Conservation (phyloP, 2,888 invertebrate species). For the Agelastica alni region DNA sequence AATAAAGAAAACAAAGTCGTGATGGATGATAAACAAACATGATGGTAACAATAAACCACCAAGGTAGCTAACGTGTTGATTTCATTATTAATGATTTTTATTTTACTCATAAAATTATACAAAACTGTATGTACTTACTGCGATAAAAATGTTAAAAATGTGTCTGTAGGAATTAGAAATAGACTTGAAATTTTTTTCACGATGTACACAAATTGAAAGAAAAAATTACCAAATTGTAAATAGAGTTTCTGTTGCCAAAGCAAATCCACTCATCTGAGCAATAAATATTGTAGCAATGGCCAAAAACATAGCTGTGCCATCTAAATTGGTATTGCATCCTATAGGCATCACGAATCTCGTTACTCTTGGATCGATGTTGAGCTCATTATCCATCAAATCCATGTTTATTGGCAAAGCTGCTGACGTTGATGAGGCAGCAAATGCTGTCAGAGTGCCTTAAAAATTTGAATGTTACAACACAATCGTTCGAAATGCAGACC, state of each 20-base stretch:
- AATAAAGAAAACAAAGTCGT: no score
- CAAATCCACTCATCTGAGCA: slow-evolving; percentile 83
- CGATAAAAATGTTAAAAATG: no score
- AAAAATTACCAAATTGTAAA: slow-evolving; percentile 88
- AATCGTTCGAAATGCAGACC: no score
- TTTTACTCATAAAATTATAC: no score
- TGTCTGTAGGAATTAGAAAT: no score
- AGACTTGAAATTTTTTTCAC: no score
- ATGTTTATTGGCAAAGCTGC: slow-evolving; percentile 89
- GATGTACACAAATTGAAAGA: no score
- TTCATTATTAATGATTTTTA: no score
- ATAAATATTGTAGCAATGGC: slow-evolving; percentile 86
- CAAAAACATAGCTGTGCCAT: slow-evolving; percentile 87
- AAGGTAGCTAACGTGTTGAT: no score
- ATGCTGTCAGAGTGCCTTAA: slow-evolving; percentile 73
- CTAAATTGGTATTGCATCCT: slow-evolving; percentile 93
- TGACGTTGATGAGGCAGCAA: slow-evolving; percentile 89
- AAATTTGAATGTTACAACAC: neutral
- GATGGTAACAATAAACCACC: no score
- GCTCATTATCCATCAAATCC: slow-evolving; percentile 80
- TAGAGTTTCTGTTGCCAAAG: slow-evolving; percentile 81
- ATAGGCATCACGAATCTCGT: slow-evolving; percentile 88
- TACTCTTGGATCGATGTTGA: slow-evolving; percentile 79
- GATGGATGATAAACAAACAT: no score
- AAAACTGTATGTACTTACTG: no score